These are phyloP conservation scores for Drosophila hamatofila DNA, from an alignment of 2,888 invertebrate genomes.

Conservation along the genomic window DNA sequence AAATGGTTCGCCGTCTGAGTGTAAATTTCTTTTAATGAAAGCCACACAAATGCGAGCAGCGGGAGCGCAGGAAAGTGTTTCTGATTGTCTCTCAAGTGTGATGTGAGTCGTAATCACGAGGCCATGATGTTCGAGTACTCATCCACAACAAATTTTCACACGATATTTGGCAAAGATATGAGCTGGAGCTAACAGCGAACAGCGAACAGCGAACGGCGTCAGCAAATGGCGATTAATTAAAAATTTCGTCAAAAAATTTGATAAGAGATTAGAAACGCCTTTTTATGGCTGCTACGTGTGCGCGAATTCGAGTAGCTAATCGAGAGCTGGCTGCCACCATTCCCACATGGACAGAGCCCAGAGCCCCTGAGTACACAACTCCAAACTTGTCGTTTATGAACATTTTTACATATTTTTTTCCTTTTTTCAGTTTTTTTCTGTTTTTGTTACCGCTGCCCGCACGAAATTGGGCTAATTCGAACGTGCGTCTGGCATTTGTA, in stretches of 20 bases:
- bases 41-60: slow-evolving; percentile 3
- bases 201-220: neutral
- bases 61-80: slow-evolving; percentile 23
- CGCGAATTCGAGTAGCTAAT: slow-evolving; percentile 82
- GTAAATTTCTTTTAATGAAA: slow-evolving; percentile 64
- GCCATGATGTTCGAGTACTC: slow-evolving; percentile 19
- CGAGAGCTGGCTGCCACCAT: slow-evolving; percentile 58
- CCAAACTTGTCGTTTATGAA: slow-evolving; percentile 70
- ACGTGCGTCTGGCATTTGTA: slow-evolving; percentile 70
- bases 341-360: slow-evolving; percentile 48
- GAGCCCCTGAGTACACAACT: slow-evolving; percentile 8
- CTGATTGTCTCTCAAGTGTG: slow-evolving; percentile 21
- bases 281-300: slow-evolving; percentile 75
- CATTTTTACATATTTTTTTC: slow-evolving; percentile 58
- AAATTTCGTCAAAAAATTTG: slow-evolving; percentile 70
- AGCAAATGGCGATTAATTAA: slow-evolving; percentile 65
- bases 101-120: slow-evolving; percentile 27
- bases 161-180: slow-evolving; percentile 74
- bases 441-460: slow-evolving; percentile 59
- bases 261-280: slow-evolving; percentile 70
- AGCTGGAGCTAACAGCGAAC: slow-evolving; percentile 10
- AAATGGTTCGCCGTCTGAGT: slow-evolving; percentile 60
- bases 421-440: neutral
- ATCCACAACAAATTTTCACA: slow-evolving; percentile 57
- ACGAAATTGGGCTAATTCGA: slow-evolving; percentile 82